Percentiles rank a stretch among this genome's conserved stretches.
Conservation (phyloP, 2,888 invertebrate species). For the Leucophora obtusa region DNA sequence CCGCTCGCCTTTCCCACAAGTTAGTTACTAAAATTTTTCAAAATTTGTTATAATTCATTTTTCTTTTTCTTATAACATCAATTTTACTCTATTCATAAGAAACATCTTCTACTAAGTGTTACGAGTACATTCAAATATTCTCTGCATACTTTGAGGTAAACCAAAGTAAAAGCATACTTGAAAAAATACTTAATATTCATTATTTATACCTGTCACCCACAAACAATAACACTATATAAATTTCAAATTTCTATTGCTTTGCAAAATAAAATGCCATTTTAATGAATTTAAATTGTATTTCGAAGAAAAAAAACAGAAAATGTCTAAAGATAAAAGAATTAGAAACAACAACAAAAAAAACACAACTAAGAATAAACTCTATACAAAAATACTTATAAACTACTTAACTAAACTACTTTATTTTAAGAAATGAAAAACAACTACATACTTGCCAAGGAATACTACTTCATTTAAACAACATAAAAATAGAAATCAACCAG, state of each 20-base stretch:
- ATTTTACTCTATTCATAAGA: too few relatives aligned
- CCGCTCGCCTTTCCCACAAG: too few relatives aligned
- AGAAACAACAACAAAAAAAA: conserved; percentile 11
- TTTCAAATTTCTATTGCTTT: not conserved
- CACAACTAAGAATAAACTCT: not conserved
- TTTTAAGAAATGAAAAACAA: conserved; percentile 5
- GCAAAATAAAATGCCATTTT: conserved; percentile 9
- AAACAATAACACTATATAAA: conserved; percentile 3
- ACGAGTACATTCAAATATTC: conserved; percentile 15
- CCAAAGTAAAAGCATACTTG: not conserved
- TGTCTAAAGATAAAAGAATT: conserved; percentile 10
- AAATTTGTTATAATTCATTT: too few relatives aligned
- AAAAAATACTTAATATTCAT: conserved; percentile 12
- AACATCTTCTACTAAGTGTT: conserved; percentile 6
- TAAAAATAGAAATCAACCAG: not conserved
- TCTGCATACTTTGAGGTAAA: conserved; percentile 36
- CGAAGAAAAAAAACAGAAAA: conserved; percentile 23
- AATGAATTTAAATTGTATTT: conserved; percentile 45
- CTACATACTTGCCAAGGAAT: conserved; percentile 20
- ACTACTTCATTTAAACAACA: conserved; percentile 50
- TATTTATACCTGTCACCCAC: conserved; percentile 30
- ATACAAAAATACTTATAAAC: conserved; percentile 29
- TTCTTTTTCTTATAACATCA: too few relatives aligned
- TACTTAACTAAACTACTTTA: conserved; percentile 33
- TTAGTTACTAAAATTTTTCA: too few relatives aligned